These are phyloP conservation scores for Coremacera marginata DNA, from an alignment of 2,888 invertebrate species.

Conservation along the genomic window DNA sequence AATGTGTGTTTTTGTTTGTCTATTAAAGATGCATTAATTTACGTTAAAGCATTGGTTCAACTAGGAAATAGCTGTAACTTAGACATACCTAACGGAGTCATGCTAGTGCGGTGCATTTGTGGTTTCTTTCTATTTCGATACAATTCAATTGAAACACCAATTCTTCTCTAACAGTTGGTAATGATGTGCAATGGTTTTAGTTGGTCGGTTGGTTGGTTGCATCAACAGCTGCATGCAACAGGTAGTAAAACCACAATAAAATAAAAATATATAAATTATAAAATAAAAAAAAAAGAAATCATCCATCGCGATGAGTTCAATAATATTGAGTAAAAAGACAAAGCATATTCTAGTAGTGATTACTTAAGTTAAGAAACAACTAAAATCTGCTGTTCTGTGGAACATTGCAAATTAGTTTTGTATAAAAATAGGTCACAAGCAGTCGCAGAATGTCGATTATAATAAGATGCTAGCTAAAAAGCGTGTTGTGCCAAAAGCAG, in stretches of 20 bases:
- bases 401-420: background rate
- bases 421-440: background rate
- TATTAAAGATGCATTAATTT: constrained; percentile 5
- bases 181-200: background rate
- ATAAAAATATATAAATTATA: background rate
- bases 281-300: background rate
- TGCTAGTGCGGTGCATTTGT: background rate
- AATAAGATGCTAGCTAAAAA: no score
- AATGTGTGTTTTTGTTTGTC: background rate
- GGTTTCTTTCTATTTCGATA: no score
- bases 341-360: background rate
- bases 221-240: constrained; percentile 10
- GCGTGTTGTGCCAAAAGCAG: no score
- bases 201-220: background rate
- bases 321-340: no score
- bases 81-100: constrained; percentile 18
- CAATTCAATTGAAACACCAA: no score
- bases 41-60: constrained; percentile 5
- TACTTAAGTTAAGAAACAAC: background rate
- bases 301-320: background rate
- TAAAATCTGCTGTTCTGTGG: background rate
- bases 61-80: constrained; percentile 26
- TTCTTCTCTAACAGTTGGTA: background rate
- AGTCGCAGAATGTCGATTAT: no score
- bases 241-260: background rate